Conservation (phyloP, 1,140 invertebrate genomes). For the Amyelois transitella region DNA sequence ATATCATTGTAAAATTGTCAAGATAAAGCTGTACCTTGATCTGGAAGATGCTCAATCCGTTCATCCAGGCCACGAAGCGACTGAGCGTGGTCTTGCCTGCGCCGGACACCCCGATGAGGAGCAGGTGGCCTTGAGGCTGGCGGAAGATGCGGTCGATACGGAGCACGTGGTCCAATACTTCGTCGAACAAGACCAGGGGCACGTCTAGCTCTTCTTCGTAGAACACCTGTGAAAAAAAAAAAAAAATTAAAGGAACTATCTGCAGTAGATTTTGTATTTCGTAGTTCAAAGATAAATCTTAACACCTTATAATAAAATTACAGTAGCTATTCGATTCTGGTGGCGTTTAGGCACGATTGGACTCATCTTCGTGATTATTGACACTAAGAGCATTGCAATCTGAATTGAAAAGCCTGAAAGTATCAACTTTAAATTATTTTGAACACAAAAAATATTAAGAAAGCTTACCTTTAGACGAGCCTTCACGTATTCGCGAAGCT, state of each 20-base stretch:
- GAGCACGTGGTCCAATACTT: conserved; percentile 98
- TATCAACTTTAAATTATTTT: not conserved
- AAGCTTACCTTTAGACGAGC: conserved; percentile 89
- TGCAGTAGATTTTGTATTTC: too few relatives aligned
- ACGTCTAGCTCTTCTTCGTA: conserved; percentile 99
- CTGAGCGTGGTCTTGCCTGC: conserved; percentile 99
- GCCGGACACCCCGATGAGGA: conserved; percentile 98
- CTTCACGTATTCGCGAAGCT: conserved; percentile 96
- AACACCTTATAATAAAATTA: too few relatives aligned
- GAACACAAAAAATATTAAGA: not conserved
- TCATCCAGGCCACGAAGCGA: conserved; percentile 99
- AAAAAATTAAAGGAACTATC: too few relatives aligned
- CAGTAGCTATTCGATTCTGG: too few relatives aligned
- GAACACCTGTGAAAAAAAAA: conserved; percentile 82
- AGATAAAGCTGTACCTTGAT: conserved; percentile 81
- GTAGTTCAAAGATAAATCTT: too few relatives aligned
- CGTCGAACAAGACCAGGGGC: conserved; percentile 97
- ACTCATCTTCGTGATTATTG: too few relatives aligned
- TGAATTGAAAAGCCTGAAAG: too few relatives aligned
- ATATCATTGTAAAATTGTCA: not conserved
- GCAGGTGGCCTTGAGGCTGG: conserved; percentile 97
- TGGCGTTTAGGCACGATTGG: too few relatives aligned
- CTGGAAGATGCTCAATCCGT: conserved; percentile 98
- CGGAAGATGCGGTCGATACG: conserved; percentile 99
- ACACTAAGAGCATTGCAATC: too few relatives aligned